Percentiles rank a stretch among this genome's conserved stretches.
Conservation (phyloP, 1,140 invertebrate genomes). For the Glomeris maerens region DNA sequence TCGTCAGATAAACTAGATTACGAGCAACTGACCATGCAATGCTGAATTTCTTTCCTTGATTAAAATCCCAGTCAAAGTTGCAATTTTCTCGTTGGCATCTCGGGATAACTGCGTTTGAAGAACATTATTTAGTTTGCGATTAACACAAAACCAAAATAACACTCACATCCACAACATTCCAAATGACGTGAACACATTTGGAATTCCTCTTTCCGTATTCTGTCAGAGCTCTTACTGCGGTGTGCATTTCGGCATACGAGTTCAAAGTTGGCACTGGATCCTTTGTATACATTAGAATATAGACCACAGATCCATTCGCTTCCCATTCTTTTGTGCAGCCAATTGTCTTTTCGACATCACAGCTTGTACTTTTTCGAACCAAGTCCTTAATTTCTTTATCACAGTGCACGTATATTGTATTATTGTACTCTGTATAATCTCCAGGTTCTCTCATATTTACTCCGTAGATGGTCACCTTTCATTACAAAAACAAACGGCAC, state of each 20-base stretch:
- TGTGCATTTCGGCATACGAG: not conserved
- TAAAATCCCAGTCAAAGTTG: too few species aligned
- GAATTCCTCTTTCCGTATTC: not conserved
- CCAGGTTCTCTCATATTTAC: conserved; percentile 1
- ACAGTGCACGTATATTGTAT: not conserved
- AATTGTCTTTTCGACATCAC: not conserved
- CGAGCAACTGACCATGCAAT: too few species aligned
- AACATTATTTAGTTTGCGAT: too few species aligned
- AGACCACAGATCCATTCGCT: not conserved
- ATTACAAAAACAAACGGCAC: not conserved
- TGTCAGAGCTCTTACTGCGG: not conserved
- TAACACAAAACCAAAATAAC: too few species aligned
- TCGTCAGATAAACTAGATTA: too few species aligned
- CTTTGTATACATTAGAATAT: not conserved
- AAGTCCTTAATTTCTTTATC: not conserved
- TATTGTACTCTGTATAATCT: not conserved
- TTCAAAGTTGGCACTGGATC: not conserved
- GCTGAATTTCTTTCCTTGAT: too few species aligned
- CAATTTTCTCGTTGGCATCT: too few species aligned
- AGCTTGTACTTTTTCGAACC: not conserved
- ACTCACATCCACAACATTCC: conserved; percentile 2
- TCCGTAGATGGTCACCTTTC: not conserved
- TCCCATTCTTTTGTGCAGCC: not conserved
- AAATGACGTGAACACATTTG: not conserved
- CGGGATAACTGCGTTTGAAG: too few species aligned